Conservation (phyloP, 1,140 invertebrate genomes). For the Pemphigus obesinymphae region DNA sequence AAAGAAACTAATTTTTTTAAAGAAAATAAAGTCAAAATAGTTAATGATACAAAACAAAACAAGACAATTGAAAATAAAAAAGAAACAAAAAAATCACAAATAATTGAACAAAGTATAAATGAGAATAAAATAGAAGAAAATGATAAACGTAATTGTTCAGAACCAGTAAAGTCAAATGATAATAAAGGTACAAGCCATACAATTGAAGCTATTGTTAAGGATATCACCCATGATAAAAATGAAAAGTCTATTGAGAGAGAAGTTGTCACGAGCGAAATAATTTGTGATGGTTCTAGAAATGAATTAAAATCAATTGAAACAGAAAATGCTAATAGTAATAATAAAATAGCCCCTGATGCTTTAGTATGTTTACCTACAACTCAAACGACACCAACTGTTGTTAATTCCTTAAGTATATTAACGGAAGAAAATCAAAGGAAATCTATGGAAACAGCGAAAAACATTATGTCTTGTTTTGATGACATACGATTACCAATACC, state of each 20-base stretch:
- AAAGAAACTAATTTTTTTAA: constrained; percentile 45
- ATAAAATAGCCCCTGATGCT: constrained; percentile 44
- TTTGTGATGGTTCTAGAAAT: not conserved
- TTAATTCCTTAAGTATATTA: constrained; percentile 33
- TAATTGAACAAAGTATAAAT: constrained; percentile 23
- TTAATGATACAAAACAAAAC: constrained; percentile 43
- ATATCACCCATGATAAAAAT: constrained; percentile 30
- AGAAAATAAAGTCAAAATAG: constrained; percentile 27
- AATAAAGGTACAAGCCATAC: constrained; percentile 27
- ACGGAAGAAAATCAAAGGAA: constrained; percentile 44
- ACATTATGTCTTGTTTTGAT: constrained; percentile 52
- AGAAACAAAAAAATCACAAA: constrained; percentile 42
- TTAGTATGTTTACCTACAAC: constrained; percentile 17
- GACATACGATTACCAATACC: constrained; percentile 56
- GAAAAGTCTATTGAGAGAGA: constrained; percentile 16
- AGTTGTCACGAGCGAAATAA: not conserved
- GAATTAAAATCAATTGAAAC: not conserved
- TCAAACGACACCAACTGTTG: constrained; percentile 4
- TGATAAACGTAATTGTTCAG: constrained; percentile 3
- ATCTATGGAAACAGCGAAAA: constrained; percentile 45
- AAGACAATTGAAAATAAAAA: constrained; percentile 40
- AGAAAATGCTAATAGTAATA: constrained; percentile 16
- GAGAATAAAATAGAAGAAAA: constrained; percentile 37
- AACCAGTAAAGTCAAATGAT: constrained; percentile 13
- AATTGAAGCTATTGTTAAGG: constrained; percentile 35